Evolutionary conservation across 1,140 invertebrate species (phyloP).

Genomic region (Atta colombica): DNA sequence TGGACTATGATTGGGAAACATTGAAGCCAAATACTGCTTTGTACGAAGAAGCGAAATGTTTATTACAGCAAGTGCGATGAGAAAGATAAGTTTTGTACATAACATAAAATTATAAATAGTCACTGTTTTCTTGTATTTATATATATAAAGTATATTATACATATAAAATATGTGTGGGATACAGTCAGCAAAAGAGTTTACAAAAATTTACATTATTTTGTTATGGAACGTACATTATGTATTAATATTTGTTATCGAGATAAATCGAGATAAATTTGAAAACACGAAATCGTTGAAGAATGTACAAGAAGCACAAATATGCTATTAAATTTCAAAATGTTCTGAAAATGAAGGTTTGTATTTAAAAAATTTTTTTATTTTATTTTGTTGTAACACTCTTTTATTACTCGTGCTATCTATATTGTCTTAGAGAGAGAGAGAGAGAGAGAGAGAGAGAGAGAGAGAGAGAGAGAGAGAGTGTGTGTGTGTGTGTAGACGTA

Average conservation of each 20-base stretch:
- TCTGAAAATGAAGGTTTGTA: not conserved
- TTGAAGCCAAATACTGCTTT: constrained; percentile 82
- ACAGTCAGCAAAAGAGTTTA: not conserved
- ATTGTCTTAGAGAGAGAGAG: not conserved
- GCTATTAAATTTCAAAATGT: not conserved
- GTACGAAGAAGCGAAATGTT: constrained; percentile 84
- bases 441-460: too few species aligned
- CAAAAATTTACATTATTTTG: constrained; percentile 6
- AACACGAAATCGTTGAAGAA: not conserved
- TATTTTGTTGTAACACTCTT: not conserved
- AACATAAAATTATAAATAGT: not conserved
- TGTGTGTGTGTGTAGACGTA: too few species aligned
- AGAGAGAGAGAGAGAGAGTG: too few species aligned
- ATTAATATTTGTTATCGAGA: not conserved
- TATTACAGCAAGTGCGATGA: constrained; percentile 77
- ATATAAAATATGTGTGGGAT: not conserved
- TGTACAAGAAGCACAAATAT: not conserved
- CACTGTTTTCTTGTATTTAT: not conserved
- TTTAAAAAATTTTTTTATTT: not conserved
- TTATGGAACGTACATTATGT: not conserved
- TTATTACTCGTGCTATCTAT: not conserved
- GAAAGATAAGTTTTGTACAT: constrained; percentile 22
- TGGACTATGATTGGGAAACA: constrained; percentile 79
- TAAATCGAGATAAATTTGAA: not conserved
- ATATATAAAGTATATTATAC: constrained; percentile 19